These are phyloP conservation scores for Ondatra zibethicus DNA, from an alignment of 2,113 vertebrate genomes.

Conservation along the genomic window DNA sequence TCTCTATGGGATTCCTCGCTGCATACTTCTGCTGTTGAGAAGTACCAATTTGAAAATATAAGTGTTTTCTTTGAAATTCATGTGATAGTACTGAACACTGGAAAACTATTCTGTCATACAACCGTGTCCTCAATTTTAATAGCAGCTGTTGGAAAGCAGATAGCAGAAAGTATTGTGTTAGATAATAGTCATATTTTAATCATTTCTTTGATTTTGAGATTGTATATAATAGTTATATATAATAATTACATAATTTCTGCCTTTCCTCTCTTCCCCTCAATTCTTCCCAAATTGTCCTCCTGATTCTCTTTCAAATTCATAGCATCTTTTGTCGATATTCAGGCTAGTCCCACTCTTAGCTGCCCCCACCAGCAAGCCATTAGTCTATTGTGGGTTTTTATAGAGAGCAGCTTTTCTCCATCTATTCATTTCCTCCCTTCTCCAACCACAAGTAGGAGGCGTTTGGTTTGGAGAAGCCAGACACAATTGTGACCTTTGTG, in stretches of 20 bases:
- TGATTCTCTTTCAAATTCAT: background rate
- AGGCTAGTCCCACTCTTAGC: background rate
- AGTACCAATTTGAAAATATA: background rate
- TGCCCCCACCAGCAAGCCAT: too few species aligned
- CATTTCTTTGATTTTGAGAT: background rate
- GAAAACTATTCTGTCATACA: background rate
- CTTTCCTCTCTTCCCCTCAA: background rate
- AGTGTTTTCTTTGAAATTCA: background rate
- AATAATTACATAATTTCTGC: background rate
- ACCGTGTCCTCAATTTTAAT: background rate
- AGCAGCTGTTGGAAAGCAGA: background rate
- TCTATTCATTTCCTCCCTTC: background rate
- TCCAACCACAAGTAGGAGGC: background rate
- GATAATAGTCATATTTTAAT: background rate
- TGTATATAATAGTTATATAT: too few species aligned
- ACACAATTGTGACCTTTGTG: background rate
- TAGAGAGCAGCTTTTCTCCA: background rate
- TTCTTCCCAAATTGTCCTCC: background rate
- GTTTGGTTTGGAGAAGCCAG: background rate
- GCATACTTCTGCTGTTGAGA: background rate
- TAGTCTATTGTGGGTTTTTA: background rate
- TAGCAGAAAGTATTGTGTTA: background rate
- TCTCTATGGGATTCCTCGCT: fast-evolving
- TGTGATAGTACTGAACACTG: background rate
- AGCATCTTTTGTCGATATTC: background rate